A percentile compares a stretch with the other conserved stretches of the same genome.
phyloP scores from a whole-genome alignment of 2,113 vertebrate species.

The Saccopteryx bilineata region DNA sequence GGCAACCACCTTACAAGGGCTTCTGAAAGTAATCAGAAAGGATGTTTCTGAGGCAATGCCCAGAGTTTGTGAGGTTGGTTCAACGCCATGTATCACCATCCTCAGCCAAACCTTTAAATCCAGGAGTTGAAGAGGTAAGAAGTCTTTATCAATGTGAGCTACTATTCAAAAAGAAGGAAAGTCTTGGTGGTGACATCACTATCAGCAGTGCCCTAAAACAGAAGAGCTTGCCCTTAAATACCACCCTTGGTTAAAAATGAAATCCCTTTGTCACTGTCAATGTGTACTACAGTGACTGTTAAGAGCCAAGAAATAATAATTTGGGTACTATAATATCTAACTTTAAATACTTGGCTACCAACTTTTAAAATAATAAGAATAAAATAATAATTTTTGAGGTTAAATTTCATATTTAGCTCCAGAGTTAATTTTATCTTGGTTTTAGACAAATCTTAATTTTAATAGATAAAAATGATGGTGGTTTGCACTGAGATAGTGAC shows the following conservation, averaged over 20 bases:
- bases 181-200: no score
- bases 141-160: not conserved
- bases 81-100: not conserved
- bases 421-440: not conserved
- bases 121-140: not conserved
- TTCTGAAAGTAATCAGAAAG: not conserved
- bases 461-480: not conserved
- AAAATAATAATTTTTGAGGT: slow-evolving; percentile 33
- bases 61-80: not conserved
- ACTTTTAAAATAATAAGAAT: not conserved
- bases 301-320: not conserved
- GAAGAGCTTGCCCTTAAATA: not conserved
- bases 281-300: not conserved
- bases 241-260: not conserved
- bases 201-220: not conserved
- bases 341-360: not conserved
- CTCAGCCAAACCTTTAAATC: not conserved
- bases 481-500: not conserved
- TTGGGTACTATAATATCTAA: not conserved
- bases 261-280: not conserved
- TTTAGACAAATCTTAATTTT: slow-evolving; percentile 26
- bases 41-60: not conserved
- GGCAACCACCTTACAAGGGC: not conserved
- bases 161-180: not conserved
- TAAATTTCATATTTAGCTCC: not conserved